A percentile compares a stretch with the other conserved stretches of the same genome.
These are phyloP conservation scores for Polypterus senegalus DNA, from an alignment of 2,113 vertebrate species.

Conservation along the genomic window DNA sequence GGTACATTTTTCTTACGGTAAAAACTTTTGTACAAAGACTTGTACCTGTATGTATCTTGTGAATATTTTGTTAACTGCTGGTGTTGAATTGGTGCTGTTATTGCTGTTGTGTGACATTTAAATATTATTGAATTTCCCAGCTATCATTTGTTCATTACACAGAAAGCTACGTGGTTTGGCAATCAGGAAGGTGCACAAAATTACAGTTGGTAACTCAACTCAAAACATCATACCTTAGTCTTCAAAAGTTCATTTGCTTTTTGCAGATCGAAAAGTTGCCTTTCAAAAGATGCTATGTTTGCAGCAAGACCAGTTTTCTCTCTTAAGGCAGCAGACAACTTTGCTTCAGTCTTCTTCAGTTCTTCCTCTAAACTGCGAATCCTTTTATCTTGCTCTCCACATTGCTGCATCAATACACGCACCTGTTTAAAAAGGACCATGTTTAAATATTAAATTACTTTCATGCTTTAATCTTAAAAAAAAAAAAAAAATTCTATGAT, in stretches of 20 bases:
- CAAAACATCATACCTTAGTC: conserved; percentile 64
- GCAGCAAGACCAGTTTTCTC: conserved; percentile 72
- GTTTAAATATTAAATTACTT: not conserved
- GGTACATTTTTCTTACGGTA: too few relatives aligned
- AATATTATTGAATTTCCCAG: too few relatives aligned
- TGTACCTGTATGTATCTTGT: too few relatives aligned
- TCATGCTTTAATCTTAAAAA: too few relatives aligned
- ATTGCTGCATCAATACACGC: conserved; percentile 66
- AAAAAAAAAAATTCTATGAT: not conserved
- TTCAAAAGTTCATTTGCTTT: conserved; percentile 78
- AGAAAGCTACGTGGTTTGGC: too few relatives aligned
- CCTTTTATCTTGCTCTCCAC: conserved; percentile 66
- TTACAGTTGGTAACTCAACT: too few relatives aligned
- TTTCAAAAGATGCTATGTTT: conserved; percentile 65
- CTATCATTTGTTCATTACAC: too few relatives aligned
- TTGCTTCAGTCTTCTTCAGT: conserved; percentile 65
- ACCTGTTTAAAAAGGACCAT: conserved; percentile 44
- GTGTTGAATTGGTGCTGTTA: too few relatives aligned
- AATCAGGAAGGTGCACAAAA: too few relatives aligned
- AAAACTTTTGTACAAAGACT: too few relatives aligned
- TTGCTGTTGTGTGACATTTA: too few relatives aligned
- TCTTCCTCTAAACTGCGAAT: conserved; percentile 65
- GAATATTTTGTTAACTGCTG: too few relatives aligned
- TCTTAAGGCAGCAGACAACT: conserved; percentile 58
- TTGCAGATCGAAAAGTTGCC: conserved; percentile 67